These are phyloP conservation scores for Microcebus tavaratra DNA, from an alignment of 2,113 vertebrate genomes.

Conservation along the genomic window DNA sequence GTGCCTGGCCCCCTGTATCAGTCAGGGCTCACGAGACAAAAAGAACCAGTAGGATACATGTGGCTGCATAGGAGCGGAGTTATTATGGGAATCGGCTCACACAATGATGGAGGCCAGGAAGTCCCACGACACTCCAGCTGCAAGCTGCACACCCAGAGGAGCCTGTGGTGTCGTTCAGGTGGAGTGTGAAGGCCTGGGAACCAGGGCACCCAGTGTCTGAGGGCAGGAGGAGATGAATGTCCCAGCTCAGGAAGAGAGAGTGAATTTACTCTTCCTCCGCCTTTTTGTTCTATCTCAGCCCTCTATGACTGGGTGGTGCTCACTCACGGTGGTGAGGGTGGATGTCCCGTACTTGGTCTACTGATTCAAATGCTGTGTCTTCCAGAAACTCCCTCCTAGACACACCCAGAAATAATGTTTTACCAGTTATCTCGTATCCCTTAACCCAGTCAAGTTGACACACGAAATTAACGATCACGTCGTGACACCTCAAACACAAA, in stretches of 20 bases:
- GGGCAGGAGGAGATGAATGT: neutral
- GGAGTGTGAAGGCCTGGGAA: neutral
- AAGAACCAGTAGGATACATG: neutral
- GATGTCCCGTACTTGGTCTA: neutral
- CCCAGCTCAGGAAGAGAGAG: neutral
- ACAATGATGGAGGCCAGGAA: neutral
- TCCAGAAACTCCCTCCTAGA: neutral
- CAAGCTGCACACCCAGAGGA: neutral
- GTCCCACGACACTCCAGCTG: neutral
- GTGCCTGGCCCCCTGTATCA: neutral
- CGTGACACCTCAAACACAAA: neutral
- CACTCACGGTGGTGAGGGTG: neutral
- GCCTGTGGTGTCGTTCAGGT: neutral
- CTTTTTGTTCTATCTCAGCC: neutral
- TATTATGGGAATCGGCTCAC: neutral
- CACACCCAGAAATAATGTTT: neutral
- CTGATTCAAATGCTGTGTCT: neutral
- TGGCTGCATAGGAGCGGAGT: neutral
- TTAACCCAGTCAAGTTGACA: neutral
- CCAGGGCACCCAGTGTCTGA: neutral
- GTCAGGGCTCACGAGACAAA: neutral
- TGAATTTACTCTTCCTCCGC: neutral
- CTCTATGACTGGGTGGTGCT: neutral
- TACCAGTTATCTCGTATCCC: neutral
- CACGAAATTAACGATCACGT: neutral